Evolutionary conservation across 1,140 invertebrate genomes (phyloP).

Genomic region (Trypoxylus dichotomus): DNA sequence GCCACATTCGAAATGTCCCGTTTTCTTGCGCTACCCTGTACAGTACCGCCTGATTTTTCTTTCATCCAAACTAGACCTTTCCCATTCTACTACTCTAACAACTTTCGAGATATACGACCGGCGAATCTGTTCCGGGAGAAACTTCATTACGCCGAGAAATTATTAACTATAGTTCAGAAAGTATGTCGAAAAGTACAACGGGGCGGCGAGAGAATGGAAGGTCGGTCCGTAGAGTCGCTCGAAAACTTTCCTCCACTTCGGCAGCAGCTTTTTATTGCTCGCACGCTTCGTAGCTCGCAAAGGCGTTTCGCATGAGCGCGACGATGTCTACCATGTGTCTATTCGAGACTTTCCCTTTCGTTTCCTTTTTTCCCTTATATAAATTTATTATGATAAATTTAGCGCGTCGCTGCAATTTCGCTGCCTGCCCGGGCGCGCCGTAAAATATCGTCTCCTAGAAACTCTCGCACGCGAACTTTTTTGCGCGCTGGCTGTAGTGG

Average conservation of each 20-base stretch:
- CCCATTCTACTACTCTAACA: no score
- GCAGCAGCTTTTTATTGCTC: background rate
- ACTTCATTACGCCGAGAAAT: background rate
- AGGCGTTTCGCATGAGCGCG: background rate
- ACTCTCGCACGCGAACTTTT: background rate
- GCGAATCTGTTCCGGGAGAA: no score
- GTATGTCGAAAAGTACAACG: background rate
- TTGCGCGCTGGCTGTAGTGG: background rate
- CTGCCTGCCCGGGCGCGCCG: background rate
- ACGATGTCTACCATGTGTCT: background rate
- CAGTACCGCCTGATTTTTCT: no score
- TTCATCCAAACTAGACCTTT: no score
- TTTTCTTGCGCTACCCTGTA: no score
- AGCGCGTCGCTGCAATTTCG: background rate
- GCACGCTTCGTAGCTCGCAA: no score
- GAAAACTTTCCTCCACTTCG: background rate
- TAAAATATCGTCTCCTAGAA: background rate
- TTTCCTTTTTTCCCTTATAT: background rate
- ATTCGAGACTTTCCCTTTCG: background rate
- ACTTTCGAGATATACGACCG: no score
- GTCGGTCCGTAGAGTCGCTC: background rate
- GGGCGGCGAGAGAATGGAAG: background rate
- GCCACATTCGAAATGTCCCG: no score
- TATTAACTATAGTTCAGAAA: background rate
- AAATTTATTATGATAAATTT: conserved; percentile 8